Evolutionary conservation across 1,140 invertebrate genomes (phyloP), one percentile per base, ranked within the genome.

Genomic region (Magallana angulata): DNA sequence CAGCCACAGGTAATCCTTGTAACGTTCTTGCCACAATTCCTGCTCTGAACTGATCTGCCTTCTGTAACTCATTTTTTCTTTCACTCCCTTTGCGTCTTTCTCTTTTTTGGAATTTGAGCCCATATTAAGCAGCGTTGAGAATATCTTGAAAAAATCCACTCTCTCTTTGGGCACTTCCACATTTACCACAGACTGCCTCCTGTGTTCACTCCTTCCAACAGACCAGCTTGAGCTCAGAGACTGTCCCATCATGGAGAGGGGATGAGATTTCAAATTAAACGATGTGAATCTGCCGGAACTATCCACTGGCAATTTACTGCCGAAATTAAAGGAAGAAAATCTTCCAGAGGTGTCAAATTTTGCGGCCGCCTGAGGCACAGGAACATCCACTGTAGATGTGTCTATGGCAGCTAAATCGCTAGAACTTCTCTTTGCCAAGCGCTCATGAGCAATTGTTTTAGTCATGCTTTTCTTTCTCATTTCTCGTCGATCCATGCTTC

Each of bases 1-100:
- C 89, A 98, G 93, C 98, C 98, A 98, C 87, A 98, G 97, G 89
- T 98, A 95, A 95, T 98, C 98, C 94, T 98, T 98, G 9, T 97
- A 94, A 94, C 98, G 97, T 88, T 97, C 98, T 93, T 98, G 97
- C 97, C 97, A 98, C 71, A 97, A 94, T 82, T 97, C 96, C 93
- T 98, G 97, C 94, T 98, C 97, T 89, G 96, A 95, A 90, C 97
- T 98, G 91, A 97, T 96, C 96, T 97, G 95, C 36, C 94, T 87
- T 68, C 92, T 92, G 85, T 91, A 90, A 80, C 89, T 86, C 87
- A 88, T 91, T 88, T 87, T 90, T 48, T 93, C 93, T 84, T 93
- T 94, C 68, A 93, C 92, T 82, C 92, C 96, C 80, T 97, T 96
- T 1, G 95, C 87, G 18, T 93, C 91, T 84, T 93, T 94, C 36